Percentiles rank a stretch among this genome's conserved stretches.
Evolutionary conservation across 2,113 vertebrate genomes (phyloP).

Genomic region (Epinephelus moara): DNA sequence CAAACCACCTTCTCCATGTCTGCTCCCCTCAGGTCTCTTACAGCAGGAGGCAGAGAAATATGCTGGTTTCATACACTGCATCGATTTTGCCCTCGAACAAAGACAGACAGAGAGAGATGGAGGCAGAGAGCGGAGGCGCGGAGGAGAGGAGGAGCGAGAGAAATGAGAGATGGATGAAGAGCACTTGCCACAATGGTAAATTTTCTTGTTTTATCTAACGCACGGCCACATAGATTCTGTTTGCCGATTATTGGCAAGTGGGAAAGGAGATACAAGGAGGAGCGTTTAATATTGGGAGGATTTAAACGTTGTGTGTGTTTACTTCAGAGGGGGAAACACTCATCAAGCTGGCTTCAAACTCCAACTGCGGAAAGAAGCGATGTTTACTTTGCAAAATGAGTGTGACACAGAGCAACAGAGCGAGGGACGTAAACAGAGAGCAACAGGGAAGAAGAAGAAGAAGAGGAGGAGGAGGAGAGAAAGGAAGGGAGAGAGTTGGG

Average conservation of each 20-base stretch:
- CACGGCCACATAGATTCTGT: constrained; percentile 15
- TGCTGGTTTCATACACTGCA: constrained; percentile 78
- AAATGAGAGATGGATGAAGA: constrained; percentile 70
- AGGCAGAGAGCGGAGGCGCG: constrained; percentile 43
- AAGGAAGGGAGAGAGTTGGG: constrained; percentile 75
- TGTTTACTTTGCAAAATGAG: constrained; percentile 37
- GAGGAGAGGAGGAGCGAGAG: constrained; percentile 38
- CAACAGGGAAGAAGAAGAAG: constrained; percentile 68
- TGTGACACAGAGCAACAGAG: constrained; percentile 61
- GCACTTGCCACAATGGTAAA: constrained; percentile 40
- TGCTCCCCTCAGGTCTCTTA: constrained; percentile 56
- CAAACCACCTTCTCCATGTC: constrained; percentile 38
- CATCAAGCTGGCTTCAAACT: constrained; percentile 33
- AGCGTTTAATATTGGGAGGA: constrained; percentile 35
- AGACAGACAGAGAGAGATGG: constrained; percentile 71
- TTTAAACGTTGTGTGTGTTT: constrained; percentile 44
- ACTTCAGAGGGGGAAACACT: constrained; percentile 35
- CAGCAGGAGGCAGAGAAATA: constrained; percentile 73
- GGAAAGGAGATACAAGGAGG: constrained; percentile 23
- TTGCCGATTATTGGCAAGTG: constrained; percentile 31
- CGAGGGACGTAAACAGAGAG: constrained; percentile 54
- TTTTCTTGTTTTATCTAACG: constrained; percentile 50
- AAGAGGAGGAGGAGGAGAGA: constrained; percentile 41
- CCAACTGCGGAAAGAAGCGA: constrained; percentile 39
- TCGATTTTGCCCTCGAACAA: constrained; percentile 80